phyloP scores from a whole-genome alignment of 30 jellyfish, hydroid and myxozoan genomes.

The Cassiopea xamachana region DNA sequence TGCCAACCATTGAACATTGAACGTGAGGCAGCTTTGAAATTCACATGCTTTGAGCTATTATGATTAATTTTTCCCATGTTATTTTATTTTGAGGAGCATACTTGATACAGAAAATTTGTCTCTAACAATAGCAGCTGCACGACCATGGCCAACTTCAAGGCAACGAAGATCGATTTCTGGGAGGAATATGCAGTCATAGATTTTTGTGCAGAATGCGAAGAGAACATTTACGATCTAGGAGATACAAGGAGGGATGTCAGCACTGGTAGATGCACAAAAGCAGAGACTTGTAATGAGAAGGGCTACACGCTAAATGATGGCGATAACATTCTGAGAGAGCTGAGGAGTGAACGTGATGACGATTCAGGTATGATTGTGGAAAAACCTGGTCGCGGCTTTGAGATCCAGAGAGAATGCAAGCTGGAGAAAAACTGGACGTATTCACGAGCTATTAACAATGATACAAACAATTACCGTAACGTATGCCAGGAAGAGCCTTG shows the following conservation, averaged over 20 bases:
- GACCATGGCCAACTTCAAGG: background rate
- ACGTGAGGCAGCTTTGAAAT: no score
- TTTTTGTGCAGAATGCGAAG: background rate
- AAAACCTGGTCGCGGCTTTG: background rate
- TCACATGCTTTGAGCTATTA: no score
- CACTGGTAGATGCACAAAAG: background rate
- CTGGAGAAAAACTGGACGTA: background rate
- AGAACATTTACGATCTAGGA: background rate
- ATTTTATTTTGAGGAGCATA: background rate
- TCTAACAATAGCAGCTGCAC: background rate
- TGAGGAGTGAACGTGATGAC: background rate
- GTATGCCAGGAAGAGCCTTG: background rate
- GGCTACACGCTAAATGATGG: background rate
- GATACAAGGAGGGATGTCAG: background rate
- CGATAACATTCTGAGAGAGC: background rate
- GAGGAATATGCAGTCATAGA: constrained; percentile 23
- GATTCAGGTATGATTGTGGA: background rate
- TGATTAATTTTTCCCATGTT: background rate
- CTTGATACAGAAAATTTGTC: background rate
- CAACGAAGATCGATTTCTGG: background rate
- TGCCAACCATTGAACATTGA: no score
- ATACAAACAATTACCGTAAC: background rate
- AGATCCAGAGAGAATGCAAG: background rate
- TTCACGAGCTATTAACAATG: background rate
- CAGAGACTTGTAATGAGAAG: background rate